These are phyloP conservation scores for Pristionchus arcanus DNA, from an alignment of 2,888 invertebrate genomes.

Conservation along the genomic window DNA sequence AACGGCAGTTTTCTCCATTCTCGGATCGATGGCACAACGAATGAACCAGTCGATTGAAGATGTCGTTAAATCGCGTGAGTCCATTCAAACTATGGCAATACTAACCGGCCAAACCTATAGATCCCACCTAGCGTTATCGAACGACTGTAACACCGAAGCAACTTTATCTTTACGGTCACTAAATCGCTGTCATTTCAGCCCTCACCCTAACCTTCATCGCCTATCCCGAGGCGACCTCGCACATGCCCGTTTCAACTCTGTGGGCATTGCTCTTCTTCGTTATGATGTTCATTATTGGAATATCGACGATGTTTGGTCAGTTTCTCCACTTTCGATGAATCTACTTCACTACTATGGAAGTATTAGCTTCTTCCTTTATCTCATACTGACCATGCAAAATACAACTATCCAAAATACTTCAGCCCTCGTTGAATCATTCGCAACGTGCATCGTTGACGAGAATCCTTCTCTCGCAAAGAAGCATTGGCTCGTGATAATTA, in stretches of 20 bases:
- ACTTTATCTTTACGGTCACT: no score
- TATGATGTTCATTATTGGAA: constrained; percentile 80
- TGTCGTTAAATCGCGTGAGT: constrained; percentile 62
- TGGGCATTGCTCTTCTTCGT: constrained; percentile 80
- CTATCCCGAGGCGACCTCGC: constrained; percentile 79
- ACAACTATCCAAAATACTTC: not conserved
- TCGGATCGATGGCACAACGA: constrained; percentile 67
- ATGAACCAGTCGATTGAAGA: constrained; percentile 58
- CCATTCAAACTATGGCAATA: no score
- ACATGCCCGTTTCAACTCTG: constrained; percentile 79
- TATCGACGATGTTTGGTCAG: constrained; percentile 69
- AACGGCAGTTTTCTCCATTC: constrained; percentile 69
- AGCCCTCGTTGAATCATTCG: constrained; percentile 27
- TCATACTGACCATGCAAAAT: no score
- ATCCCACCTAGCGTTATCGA: not conserved
- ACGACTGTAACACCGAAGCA: not conserved
- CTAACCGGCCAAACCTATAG: no score
- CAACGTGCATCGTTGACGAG: constrained; percentile 4
- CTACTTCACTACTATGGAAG: no score
- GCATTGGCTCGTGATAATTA: not conserved
- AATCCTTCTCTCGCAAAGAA: not conserved
- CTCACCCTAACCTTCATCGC: constrained; percentile 80
- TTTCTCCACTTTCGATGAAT: not conserved
- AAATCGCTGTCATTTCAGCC: constrained; percentile 70
- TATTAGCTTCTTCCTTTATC: no score